These are phyloP conservation scores for Apodemus speciosus DNA, from an alignment of 2,113 vertebrate species.

Conservation along the genomic window DNA sequence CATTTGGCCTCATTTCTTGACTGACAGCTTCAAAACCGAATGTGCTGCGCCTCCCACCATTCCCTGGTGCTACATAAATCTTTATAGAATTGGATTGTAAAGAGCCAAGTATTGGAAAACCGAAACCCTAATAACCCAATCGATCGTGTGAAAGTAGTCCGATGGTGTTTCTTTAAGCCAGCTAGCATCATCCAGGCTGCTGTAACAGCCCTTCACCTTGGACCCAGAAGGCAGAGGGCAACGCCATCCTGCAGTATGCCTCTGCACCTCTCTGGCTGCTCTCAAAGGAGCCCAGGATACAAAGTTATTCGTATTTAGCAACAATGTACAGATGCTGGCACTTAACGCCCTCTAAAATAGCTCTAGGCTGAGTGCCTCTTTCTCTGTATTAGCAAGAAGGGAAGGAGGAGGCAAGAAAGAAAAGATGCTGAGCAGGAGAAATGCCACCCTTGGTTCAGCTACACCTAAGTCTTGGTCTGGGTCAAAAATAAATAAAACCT, in stretches of 20 bases:
- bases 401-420: background rate
- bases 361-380: background rate
- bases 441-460: background rate
- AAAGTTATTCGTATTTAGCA: background rate
- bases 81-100: constrained; percentile 73
- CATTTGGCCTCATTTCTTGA: constrained; percentile 72
- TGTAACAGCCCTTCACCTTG: constrained; percentile 45
- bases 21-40: constrained; percentile 68
- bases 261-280: constrained; percentile 19
- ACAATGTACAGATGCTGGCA: background rate
- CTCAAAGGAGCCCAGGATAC: constrained; percentile 24
- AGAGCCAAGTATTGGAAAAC: constrained; percentile 76
- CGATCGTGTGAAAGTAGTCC: constrained; percentile 66
- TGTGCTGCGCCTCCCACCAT: constrained; percentile 31
- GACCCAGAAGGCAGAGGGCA: constrained; percentile 51
- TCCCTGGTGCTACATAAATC: constrained; percentile 76
- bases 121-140: constrained; percentile 73
- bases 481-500: constrained; percentile 50
- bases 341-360: background rate
- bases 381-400: background rate
- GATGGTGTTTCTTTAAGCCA: constrained; percentile 44
- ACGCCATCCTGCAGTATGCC: background rate
- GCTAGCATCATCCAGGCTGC: constrained; percentile 37
- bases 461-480: constrained; percentile 7
- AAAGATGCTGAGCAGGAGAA: background rate